Percentiles rank a stretch among this genome's conserved stretches.
These are phyloP conservation scores for Drosophila asahinai DNA, from an alignment of 1,140 invertebrate genomes.

Conservation along the genomic window DNA sequence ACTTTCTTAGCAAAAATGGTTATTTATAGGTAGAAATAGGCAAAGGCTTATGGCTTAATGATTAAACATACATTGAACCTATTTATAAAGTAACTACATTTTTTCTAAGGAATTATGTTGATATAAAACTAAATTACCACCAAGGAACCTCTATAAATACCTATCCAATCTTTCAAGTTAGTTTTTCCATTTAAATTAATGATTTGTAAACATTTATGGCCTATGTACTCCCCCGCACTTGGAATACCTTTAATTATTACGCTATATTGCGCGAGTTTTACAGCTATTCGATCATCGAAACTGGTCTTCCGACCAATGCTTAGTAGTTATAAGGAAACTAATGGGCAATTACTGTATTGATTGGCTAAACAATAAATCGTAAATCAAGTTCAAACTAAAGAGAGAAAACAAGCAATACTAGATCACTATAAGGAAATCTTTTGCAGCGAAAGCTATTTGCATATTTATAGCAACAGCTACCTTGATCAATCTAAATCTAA, in stretches of 20 bases:
- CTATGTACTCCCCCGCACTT: slow-evolving; percentile 9
- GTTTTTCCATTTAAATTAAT: not conserved
- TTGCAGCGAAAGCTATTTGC: slow-evolving; percentile 36
- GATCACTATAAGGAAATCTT: slow-evolving; percentile 34
- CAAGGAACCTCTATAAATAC: not conserved
- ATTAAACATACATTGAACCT: not conserved
- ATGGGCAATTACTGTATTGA: slow-evolving; percentile 36
- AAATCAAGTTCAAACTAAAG: slow-evolving; percentile 25
- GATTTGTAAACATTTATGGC: slow-evolving; percentile 5
- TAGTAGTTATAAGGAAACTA: slow-evolving; percentile 16
- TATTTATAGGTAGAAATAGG: not conserved
- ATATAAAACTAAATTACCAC: not conserved
- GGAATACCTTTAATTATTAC: slow-evolving; percentile 9
- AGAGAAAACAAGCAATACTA: not conserved
- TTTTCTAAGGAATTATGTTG: not conserved
- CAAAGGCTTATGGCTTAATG: not conserved
- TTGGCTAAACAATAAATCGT: slow-evolving; percentile 44
- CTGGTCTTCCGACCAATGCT: slow-evolving; percentile 13
- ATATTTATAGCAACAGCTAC: slow-evolving; percentile 20
- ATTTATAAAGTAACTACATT: too few relatives aligned
- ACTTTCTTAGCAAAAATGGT: not conserved
- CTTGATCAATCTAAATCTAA: slow-evolving; percentile 13
- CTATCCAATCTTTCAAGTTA: not conserved
- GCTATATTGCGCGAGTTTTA: slow-evolving; percentile 7
- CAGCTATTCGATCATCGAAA: slow-evolving; percentile 17